These are phyloP conservation scores for Cephalopholis sonnerati DNA, from an alignment of 2,113 vertebrate species.

Conservation along the genomic window DNA sequence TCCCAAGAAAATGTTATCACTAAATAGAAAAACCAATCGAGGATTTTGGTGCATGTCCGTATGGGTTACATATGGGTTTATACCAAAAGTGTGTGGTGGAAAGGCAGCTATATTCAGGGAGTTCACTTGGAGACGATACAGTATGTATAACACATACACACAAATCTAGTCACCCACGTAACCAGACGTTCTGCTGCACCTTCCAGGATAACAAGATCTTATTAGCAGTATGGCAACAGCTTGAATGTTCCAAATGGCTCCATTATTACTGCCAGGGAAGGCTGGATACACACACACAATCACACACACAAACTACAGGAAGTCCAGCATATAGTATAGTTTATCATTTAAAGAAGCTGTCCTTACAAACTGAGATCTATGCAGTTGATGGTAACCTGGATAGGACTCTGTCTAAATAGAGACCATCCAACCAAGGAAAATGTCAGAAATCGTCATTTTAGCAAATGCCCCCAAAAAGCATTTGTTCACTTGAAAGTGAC, in stretches of 20 bases:
- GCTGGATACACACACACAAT: slow-evolving; percentile 38
- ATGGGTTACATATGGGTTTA: too few relatives aligned
- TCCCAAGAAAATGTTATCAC: not conserved
- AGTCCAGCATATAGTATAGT: not conserved
- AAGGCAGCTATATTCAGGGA: slow-evolving; percentile 22
- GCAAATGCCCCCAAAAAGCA: not conserved
- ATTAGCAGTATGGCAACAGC: slow-evolving; percentile 82
- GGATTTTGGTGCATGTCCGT: too few relatives aligned
- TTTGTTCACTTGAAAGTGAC: not conserved
- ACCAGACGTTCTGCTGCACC: slow-evolving; percentile 73
- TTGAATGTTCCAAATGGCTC: slow-evolving; percentile 74
- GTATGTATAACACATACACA: slow-evolving; percentile 12
- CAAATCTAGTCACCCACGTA: slow-evolving; percentile 58
- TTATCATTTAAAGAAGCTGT: not conserved
- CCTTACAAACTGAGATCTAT: not conserved
- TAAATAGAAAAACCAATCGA: too few relatives aligned
- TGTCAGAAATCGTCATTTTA: not conserved
- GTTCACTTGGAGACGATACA: slow-evolving; percentile 27
- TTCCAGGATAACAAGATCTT: slow-evolving; percentile 79
- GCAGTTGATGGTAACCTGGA: not conserved
- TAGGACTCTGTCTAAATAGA: not conserved
- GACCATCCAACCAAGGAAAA: not conserved
- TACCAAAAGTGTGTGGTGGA: too few relatives aligned
- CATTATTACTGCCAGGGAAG: slow-evolving; percentile 69
- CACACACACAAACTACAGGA: slow-evolving; percentile 3